Evolutionary conservation across 2,888 invertebrate genomes (phyloP).

Genomic region (Villa cingulata): DNA sequence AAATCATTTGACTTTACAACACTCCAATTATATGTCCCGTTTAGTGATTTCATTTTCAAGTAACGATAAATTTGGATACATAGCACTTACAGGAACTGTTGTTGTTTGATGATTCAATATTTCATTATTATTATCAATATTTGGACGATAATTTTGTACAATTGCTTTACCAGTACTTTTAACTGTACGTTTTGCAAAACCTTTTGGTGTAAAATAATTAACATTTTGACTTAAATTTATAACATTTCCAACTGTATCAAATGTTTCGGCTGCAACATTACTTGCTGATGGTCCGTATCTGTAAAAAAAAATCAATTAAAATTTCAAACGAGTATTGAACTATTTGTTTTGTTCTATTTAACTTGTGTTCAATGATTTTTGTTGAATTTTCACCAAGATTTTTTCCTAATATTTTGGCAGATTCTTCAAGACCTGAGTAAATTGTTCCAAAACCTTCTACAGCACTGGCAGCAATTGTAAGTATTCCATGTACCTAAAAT

Average conservation of each 20-base stretch:
- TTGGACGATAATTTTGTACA: slow-evolving; percentile 32
- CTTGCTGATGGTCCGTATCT: slow-evolving; percentile 59
- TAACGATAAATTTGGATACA: slow-evolving; percentile 27
- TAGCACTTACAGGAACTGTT: slow-evolving; percentile 24
- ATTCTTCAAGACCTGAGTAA: slow-evolving; percentile 54
- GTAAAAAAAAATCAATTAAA: slow-evolving; percentile 12
- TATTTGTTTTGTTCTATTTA: slow-evolving; percentile 24
- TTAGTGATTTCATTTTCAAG: not conserved
- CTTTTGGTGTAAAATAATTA: slow-evolving; percentile 50
- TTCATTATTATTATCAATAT: not conserved
- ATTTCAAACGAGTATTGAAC: not conserved
- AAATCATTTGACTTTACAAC: no score
- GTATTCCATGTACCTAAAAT: slow-evolving; percentile 37
- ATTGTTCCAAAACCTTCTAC: slow-evolving; percentile 57
- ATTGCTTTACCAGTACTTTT: slow-evolving; percentile 48
- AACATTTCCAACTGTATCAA: slow-evolving; percentile 57
- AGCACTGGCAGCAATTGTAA: slow-evolving; percentile 57
- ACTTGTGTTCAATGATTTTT: slow-evolving; percentile 59
- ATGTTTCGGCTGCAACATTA: slow-evolving; percentile 47
- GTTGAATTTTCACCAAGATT: slow-evolving; percentile 59
- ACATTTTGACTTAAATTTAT: slow-evolving; percentile 50
- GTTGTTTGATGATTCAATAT: slow-evolving; percentile 1
- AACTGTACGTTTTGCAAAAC: slow-evolving; percentile 47
- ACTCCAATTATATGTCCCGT: no score
- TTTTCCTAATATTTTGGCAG: slow-evolving; percentile 49